These are phyloP conservation scores for Lasioglossum morio DNA, from an alignment of 2,888 invertebrate species.

Conservation along the genomic window DNA sequence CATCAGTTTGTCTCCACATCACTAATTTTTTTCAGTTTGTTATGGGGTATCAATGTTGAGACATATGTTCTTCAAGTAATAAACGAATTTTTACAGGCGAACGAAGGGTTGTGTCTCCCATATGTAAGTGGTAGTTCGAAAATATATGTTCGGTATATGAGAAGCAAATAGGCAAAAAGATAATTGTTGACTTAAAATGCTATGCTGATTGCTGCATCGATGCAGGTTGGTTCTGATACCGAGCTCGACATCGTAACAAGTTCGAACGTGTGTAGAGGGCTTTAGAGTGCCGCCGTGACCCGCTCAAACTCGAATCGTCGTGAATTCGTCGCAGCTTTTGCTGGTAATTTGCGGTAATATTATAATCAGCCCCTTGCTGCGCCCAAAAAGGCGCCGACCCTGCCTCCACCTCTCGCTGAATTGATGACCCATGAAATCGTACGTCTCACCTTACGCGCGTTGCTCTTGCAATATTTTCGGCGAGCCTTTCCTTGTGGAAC, in stretches of 20 bases:
- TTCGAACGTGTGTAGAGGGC: conserved; percentile 1
- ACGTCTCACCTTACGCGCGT: conserved; percentile 51
- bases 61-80: neutral
- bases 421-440: conserved; percentile 76
- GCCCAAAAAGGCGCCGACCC: conserved; percentile 60
- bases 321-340: conserved; percentile 76
- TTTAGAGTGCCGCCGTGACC: conserved; percentile 52
- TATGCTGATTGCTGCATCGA: neutral
- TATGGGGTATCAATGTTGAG: neutral
- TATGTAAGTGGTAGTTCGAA: no score
- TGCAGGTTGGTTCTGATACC: neutral
- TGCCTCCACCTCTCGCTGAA: conserved; percentile 64
- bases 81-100: neutral
- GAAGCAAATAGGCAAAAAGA: neutral
- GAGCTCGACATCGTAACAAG: neutral
- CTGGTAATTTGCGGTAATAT: conserved; percentile 79
- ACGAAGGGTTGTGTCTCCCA: no score
- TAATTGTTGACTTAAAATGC: neutral
- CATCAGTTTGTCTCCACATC: neutral
- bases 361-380: conserved; percentile 75
- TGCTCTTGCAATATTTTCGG: conserved; percentile 46
- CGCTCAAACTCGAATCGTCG: conserved; percentile 58
- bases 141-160: no score
- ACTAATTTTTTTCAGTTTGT: neutral
- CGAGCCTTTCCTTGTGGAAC: conserved; percentile 28